Base-by-base conservation (phyloP, 2,888 invertebrate species). In the Leucophora obtusa region DNA sequence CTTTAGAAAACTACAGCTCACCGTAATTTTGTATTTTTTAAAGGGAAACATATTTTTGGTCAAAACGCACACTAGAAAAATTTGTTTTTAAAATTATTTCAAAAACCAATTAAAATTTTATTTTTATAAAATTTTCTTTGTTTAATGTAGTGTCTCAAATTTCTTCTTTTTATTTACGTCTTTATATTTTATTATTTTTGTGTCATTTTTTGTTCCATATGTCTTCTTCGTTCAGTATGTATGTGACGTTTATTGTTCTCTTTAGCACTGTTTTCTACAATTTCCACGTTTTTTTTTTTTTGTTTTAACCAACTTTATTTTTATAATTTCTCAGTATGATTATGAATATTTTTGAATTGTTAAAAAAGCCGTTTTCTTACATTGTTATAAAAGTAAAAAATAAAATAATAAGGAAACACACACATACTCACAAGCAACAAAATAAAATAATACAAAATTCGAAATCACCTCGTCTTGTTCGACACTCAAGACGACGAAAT, bases 401-500 rank as follows among this genome's bases (percentile, higher is more conserved):
- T 21, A 21, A 51, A 43, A 18, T 17, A 35, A 53, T 14, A 21
- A 43, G 33, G n/a, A 53, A 43, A 69, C 53, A 73, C 69, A 79
- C 7, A 59, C 73, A 73, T 38, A 73, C 56, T 75, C 24, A 75
- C 33, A 43, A 69, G 35, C 43, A 70, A 69, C 63, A 70, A 54
- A 59, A 59, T 38, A 59, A 59, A 24, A 35, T n/a, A 51, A 17
- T 62, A 18, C 60, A 17, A 60, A 62, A 69, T 73, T 77, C 81
- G 76, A 81, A 81, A 70, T 74, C 43, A 66, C 81, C 70, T 70
- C 81, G 77, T 54, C 69, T 81, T 81, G 24, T 62, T 65, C 69
- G 53, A 74, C 69, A 77, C 18, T 24, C 35, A 80, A 80, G 75
- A 72, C 75, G 71, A 63, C 50, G 60, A 8, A 38, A 58, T 72